Evolutionary conservation across 2,888 invertebrate genomes (phyloP), one percentile per base, ranked within the genome.

Genomic region (Pyrgus malvae): DNA sequence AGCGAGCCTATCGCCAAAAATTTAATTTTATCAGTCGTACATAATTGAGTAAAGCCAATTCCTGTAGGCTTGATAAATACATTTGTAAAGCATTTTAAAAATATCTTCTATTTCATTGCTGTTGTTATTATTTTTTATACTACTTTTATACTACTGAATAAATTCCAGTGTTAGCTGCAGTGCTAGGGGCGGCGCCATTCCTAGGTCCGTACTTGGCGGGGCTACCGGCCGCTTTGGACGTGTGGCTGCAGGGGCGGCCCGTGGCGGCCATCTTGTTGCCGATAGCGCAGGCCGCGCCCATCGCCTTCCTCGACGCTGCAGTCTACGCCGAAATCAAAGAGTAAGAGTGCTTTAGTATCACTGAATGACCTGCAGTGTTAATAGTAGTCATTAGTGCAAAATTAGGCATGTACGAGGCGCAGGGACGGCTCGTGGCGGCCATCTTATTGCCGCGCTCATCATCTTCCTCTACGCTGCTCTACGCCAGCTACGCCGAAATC

Each of bases 261-360:
- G 89, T 96, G 69, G 93, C 94, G 14, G 98, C 99, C 1, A 76
- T 98, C 2, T 76, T 95, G 6, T 93, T 99, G 65, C 93, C 97
- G 7, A 82, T 95, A 9, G 94, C 93, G 31, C 98, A 98, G 72
- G 95, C 99, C 72, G 92, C 98, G 46, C 99, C 99, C 0, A 95
- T 96, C 35, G 95, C 94, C 60, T 94, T 98, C 72, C 96, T 99
- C 4, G 99, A 99, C 75, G 96, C 97, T 0, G 96, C 98, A 14
- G 98, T 99, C 65, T 99, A 99, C 80, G 96, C 96, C 45, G 99
- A 99, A 90, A 98, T 99, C 64, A 98, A 98, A 90, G 98, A 98
- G 97, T 98, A 80, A 88, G 91, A 80, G 8, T n/a, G 4, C 5
- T 3, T 5, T 8, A 17, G 7, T 9, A 7, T 9, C 29, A 7